phyloP scores from a whole-genome alignment of 2,888 invertebrate species.

The Micoletzkya japonica region DNA sequence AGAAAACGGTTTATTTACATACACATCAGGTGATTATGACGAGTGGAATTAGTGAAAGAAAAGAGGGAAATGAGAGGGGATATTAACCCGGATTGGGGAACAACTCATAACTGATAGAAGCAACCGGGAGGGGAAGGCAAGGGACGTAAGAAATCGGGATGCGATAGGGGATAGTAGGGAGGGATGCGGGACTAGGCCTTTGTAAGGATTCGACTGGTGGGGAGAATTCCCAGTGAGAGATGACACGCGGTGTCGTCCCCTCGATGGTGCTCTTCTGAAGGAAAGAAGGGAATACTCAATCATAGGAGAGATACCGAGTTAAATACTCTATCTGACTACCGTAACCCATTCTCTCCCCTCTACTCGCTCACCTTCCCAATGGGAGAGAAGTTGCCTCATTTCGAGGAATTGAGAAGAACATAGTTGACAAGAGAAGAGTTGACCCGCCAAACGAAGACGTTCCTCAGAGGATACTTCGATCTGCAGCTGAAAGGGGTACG shows the following conservation, averaged over 20 bases:
- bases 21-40: too few species aligned
- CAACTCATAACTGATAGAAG: background rate
- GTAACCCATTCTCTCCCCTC: too few species aligned
- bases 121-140: background rate
- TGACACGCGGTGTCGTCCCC: conserved; percentile 23
- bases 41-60: too few species aligned
- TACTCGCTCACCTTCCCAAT: conserved; percentile 23
- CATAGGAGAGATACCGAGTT: background rate
- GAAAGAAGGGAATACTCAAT: too few species aligned
- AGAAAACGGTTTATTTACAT: too few species aligned
- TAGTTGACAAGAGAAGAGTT: conserved; percentile 8
- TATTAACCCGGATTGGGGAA: background rate
- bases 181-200: conserved; percentile 1
- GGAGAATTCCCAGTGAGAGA: conserved; percentile 25
- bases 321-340: too few species aligned
- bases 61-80: background rate
- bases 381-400: conserved; percentile 3
- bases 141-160: too few species aligned
- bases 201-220: conserved; percentile 20
- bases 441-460: conserved; percentile 8
- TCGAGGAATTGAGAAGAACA: conserved; percentile 21
- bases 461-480: conserved; percentile 1
- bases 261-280: conserved; percentile 9
- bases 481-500: background rate
- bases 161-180: background rate